Evolutionary conservation across 2,888 invertebrate genomes (phyloP), one percentile per base, ranked within the genome.

Genomic region (Sturmia bella): DNA sequence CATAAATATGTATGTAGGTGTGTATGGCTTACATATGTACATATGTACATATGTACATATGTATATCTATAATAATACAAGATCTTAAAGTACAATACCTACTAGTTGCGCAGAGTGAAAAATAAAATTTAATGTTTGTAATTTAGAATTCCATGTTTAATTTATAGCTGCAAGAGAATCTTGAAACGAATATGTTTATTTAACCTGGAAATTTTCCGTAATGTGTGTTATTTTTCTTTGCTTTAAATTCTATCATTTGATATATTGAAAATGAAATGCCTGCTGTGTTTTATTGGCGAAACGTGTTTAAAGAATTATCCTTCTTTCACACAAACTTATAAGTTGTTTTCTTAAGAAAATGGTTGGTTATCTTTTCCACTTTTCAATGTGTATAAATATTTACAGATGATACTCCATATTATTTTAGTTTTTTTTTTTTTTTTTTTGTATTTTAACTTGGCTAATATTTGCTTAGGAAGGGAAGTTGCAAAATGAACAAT

Each of bases 251-350:
- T 54, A 37, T n/a, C 45, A 54, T 19, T 73, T 54, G 52, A 54
- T 63, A 63, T n/a, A 21, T 63, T 63, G n/a, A 61, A 43, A 1
- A 12, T 11, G 24, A 59, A 4, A 21, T 21, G 27, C 69, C 59
- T 72, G 52, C 72, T 59, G 76, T 21, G 56, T 77, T 73, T 73
- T 77, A 78, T 66, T 68, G 64, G 74, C 64, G 76, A 74, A 79
- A 78, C 80, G 81, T 83, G 80, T 78, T 81, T 75, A 73, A 57
- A 75, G 27, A 27, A 27, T 27, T 52, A 73, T 45, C 74, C 43
- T 63, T 13, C 12, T 21, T 27, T 48, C 13, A 21, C 52, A 52
- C 54, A 19, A 32, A 43, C 24, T 54, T n/a, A 11, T 17, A 24
- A 5, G 12, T 52, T 52, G 24, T 43, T 68, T 68, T 27, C 19